phyloP scores from a whole-genome alignment of 1,140 invertebrate species.

The Drosophila kikkawai region DNA sequence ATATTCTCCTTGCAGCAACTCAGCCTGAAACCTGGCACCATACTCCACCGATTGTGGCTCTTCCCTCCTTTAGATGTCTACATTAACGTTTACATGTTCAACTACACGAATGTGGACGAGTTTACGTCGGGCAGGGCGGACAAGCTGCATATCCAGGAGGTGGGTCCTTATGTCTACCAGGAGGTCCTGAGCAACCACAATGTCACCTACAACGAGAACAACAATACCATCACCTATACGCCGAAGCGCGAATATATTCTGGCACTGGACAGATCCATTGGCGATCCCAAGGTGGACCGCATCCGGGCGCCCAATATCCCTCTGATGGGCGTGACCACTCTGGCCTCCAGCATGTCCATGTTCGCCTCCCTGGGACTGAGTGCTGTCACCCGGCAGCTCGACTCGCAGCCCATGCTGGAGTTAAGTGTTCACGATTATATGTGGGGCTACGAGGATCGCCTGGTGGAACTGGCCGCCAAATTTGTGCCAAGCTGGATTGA shows the following conservation, averaged over 20 bases:
- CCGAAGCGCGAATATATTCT: constrained; percentile 89
- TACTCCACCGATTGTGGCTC: constrained; percentile 89
- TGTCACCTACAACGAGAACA: constrained; percentile 88
- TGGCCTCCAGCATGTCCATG: constrained; percentile 65
- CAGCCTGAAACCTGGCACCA: constrained; percentile 86
- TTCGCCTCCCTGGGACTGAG: constrained; percentile 86
- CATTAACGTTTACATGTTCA: constrained; percentile 93
- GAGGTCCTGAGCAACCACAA: constrained; percentile 90
- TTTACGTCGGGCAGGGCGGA: constrained; percentile 89
- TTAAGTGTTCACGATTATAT: constrained; percentile 91
- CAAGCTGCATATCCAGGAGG: constrained; percentile 90
- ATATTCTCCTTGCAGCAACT: constrained; percentile 85
- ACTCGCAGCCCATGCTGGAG: constrained; percentile 89
- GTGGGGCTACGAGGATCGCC: constrained; percentile 94
- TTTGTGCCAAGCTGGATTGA: constrained; percentile 90
- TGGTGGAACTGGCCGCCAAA: constrained; percentile 89
- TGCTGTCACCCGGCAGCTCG: constrained; percentile 87
- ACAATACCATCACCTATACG: constrained; percentile 91
- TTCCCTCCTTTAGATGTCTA: constrained; percentile 90
- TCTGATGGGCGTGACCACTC: constrained; percentile 87
- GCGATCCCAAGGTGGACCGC: constrained; percentile 87
- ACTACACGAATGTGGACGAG: constrained; percentile 91
- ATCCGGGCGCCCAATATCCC: constrained; percentile 92
- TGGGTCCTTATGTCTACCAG: constrained; percentile 95
- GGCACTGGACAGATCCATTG: constrained; percentile 89